Evolutionary conservation across 30 jellyfish, hydroid and myxozoan genomes (phyloP).

Genomic region (Aurelia sp.): DNA sequence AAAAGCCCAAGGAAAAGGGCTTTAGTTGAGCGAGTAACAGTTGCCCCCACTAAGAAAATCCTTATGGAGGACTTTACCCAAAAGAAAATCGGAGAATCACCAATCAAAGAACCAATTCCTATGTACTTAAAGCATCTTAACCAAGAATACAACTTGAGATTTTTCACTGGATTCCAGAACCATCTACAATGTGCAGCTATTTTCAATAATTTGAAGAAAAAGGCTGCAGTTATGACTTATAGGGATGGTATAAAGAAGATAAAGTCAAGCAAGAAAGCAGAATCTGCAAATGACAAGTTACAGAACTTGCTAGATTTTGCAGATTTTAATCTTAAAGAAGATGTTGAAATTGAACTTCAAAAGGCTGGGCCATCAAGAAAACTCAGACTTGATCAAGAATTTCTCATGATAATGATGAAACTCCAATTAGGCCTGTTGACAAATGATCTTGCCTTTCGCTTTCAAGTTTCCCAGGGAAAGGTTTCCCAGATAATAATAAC

Average conservation of each 20-base stretch:
- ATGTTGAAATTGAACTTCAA: slow-evolving; percentile 8
- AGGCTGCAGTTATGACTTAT: slow-evolving; percentile 55
- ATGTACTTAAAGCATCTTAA: slow-evolving; percentile 40
- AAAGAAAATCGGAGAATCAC: no score
- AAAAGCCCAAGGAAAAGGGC: no score
- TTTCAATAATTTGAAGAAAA: slow-evolving; percentile 21
- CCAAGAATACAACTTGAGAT: slow-evolving; percentile 44
- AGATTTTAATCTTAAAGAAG: neutral
- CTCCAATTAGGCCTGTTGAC: slow-evolving; percentile 36
- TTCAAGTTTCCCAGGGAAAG: slow-evolving; percentile 46
- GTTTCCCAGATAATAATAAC: slow-evolving; percentile 50
- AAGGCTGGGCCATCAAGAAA: slow-evolving; percentile 59
- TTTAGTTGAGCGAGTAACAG: no score
- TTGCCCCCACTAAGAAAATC: no score
- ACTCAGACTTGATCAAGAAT: slow-evolving; percentile 60
- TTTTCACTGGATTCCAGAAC: slow-evolving; percentile 41
- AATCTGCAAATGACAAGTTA: neutral
- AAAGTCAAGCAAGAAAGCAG: slow-evolving; percentile 3
- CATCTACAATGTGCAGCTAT: neutral
- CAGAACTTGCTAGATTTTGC: neutral
- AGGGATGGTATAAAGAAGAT: slow-evolving; percentile 60
- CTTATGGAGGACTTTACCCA: no score
- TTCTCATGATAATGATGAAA: slow-evolving; percentile 45
- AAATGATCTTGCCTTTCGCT: slow-evolving; percentile 66
- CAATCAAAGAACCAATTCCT: neutral